A percentile compares a stretch with the other conserved stretches of the same genome.
phyloP scores from a whole-genome alignment of 2,888 invertebrate genomes.

The Zygothrica quintamaculata region DNA sequence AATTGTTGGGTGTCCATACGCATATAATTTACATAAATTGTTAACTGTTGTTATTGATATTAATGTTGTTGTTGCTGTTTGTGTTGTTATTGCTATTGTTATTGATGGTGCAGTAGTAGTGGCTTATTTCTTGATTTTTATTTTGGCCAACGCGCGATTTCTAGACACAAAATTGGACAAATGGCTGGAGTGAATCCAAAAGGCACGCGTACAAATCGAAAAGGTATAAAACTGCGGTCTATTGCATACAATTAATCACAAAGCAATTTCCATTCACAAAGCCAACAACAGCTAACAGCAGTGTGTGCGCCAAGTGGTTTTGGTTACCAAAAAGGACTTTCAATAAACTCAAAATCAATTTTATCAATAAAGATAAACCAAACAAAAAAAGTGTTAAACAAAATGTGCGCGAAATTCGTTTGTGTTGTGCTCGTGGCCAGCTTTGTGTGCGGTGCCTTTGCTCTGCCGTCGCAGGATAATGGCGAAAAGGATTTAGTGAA shows the following conservation, averaged over 20 bases:
- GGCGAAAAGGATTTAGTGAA: constrained; percentile 85
- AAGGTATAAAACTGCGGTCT: constrained; percentile 82
- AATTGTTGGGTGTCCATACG: constrained; percentile 62
- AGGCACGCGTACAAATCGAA: constrained; percentile 61
- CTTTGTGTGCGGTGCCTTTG: constrained; percentile 78
- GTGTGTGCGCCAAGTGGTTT: constrained; percentile 64
- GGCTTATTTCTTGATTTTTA: too few relatives aligned
- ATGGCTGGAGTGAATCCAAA: constrained; percentile 15
- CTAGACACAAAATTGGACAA: constrained; percentile 74
- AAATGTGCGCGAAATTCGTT: constrained; percentile 83
- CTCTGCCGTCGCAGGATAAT: constrained; percentile 83
- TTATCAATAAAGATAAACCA: constrained; percentile 6
- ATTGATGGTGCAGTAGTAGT: constrained; percentile 56
- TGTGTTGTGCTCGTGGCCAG: constrained; percentile 82
- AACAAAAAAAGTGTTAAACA: constrained; percentile 32
- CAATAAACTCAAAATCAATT: constrained; percentile 24
- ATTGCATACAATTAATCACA: constrained; percentile 84
- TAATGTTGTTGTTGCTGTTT: constrained; percentile 27
- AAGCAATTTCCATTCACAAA: constrained; percentile 82
- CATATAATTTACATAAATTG: constrained; percentile 77
- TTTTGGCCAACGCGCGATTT: constrained; percentile 65
- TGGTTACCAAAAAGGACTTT: constrained; percentile 64
- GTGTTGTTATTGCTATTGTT: constrained; percentile 32
- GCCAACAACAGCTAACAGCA: constrained; percentile 82
- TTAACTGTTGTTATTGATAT: constrained; percentile 27